These are phyloP conservation scores for Otocyon megalotis DNA, from an alignment of 2,113 vertebrate genomes.

Conservation along the genomic window DNA sequence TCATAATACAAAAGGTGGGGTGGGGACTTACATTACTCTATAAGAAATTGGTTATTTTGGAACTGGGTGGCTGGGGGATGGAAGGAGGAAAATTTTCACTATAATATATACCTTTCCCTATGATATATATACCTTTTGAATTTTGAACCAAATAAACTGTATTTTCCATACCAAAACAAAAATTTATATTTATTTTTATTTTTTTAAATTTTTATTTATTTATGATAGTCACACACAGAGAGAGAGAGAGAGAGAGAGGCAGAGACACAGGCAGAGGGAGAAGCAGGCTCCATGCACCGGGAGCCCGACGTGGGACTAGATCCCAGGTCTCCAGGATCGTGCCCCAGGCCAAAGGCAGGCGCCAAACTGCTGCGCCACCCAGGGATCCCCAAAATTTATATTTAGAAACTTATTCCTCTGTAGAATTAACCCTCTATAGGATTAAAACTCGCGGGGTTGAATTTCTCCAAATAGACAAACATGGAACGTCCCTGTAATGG, in stretches of 20 bases:
- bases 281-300: too few species aligned
- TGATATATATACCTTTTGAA: not conserved
- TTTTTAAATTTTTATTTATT: too few species aligned
- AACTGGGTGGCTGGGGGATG: not conserved
- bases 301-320: too few species aligned
- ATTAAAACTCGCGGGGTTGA: conserved; percentile 33
- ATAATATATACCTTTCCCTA: not conserved
- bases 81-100: not conserved
- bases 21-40: not conserved
- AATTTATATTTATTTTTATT: not conserved
- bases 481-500: not conserved
- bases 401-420: not conserved
- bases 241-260: too few species aligned
- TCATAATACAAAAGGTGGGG: not conserved
- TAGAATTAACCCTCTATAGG: not conserved
- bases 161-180: not conserved
- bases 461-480: conserved; percentile 7
- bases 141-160: not conserved
- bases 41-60: not conserved
- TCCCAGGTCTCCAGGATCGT: too few species aligned
- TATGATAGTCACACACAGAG: too few species aligned
- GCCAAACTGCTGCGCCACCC: too few species aligned
- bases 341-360: too few species aligned
- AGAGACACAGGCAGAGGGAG: too few species aligned
- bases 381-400: not conserved